These are phyloP conservation scores for Agrypnus murinus DNA, from an alignment of 2,888 invertebrate genomes.

Conservation along the genomic window DNA sequence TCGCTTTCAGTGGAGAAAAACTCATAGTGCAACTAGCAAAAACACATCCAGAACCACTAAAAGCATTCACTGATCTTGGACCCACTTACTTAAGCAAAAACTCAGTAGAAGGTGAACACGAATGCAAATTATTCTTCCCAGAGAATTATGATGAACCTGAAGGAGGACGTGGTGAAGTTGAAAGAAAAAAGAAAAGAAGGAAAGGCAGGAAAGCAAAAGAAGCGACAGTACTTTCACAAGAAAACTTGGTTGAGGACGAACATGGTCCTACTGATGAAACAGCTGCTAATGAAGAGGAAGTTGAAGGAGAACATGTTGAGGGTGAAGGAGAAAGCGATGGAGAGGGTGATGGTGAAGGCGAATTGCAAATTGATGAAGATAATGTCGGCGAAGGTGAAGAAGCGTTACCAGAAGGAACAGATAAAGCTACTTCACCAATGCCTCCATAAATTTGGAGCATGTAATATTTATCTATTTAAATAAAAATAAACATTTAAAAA, in stretches of 20 bases:
- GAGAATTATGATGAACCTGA: slow-evolving; percentile 76
- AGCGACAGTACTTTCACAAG: slow-evolving; percentile 48
- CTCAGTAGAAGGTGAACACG: slow-evolving; percentile 77
- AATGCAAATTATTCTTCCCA: slow-evolving; percentile 82
- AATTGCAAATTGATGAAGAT: slow-evolving; percentile 33
- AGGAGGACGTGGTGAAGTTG: slow-evolving; percentile 70
- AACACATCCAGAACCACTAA: slow-evolving; percentile 77
- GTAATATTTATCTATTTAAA: too few relatives aligned
- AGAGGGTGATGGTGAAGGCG: slow-evolving; percentile 57
- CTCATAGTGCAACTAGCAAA: slow-evolving; percentile 81
- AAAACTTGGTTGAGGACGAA: slow-evolving; percentile 35
- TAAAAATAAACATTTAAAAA: slow-evolving; percentile 9
- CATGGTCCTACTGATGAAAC: not conserved
- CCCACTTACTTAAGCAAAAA: slow-evolving; percentile 82
- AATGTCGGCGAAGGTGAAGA: slow-evolving; percentile 49
- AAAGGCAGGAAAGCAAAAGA: slow-evolving; percentile 62
- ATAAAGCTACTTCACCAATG: slow-evolving; percentile 42
- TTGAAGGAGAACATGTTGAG: slow-evolving; percentile 12
- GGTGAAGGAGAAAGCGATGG: slow-evolving; percentile 55
- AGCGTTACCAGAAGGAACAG: slow-evolving; percentile 63
- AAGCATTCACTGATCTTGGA: slow-evolving; percentile 77
- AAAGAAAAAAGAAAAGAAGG: slow-evolving; percentile 73
- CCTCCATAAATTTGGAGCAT: slow-evolving; percentile 9
- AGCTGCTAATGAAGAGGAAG: slow-evolving; percentile 5
- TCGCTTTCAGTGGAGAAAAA: slow-evolving; percentile 76